Percentiles rank a stretch among this genome's conserved stretches.
Evolutionary conservation across 2,113 vertebrate species (phyloP).

Genomic region (Donacobius atricapilla): DNA sequence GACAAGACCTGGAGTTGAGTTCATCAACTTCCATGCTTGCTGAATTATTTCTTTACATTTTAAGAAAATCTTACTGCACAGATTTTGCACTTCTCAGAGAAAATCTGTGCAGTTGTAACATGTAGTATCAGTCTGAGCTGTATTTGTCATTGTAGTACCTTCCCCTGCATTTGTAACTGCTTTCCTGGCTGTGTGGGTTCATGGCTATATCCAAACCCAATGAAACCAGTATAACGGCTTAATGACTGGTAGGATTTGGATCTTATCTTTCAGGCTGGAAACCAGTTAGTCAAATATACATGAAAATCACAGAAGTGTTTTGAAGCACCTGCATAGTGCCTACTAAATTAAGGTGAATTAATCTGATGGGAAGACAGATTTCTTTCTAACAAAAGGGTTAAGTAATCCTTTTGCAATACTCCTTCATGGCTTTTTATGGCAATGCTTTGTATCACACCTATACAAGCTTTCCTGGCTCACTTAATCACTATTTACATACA

Average conservation of each 20-base stretch:
- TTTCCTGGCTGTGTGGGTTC: not conserved
- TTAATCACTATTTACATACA: not conserved
- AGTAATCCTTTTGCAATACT: not conserved
- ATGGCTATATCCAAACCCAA: not conserved
- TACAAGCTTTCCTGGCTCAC: not conserved
- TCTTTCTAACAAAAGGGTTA: not conserved
- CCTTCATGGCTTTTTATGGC: not conserved
- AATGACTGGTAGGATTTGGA: not conserved
- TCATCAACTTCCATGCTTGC: not conserved
- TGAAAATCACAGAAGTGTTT: not conserved
- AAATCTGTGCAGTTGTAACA: not conserved
- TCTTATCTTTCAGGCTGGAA: not conserved
- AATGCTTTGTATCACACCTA: rapidly evolving
- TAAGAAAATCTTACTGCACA: not conserved
- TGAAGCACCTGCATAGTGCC: not conserved
- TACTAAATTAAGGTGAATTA: not conserved
- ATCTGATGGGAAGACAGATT: not conserved
- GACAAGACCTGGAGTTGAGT: not conserved
- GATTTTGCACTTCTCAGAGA: not conserved
- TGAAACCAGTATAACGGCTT: conserved; percentile 1
- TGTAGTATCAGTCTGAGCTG: not conserved
- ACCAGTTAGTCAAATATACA: not conserved
- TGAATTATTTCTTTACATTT: not conserved
- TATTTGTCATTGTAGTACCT: not conserved
- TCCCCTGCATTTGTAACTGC: not conserved